Percentiles rank a stretch among this genome's conserved stretches.
Conservation (phyloP, 2,797 vertebrate species). For the Staurois parvus region DNA sequence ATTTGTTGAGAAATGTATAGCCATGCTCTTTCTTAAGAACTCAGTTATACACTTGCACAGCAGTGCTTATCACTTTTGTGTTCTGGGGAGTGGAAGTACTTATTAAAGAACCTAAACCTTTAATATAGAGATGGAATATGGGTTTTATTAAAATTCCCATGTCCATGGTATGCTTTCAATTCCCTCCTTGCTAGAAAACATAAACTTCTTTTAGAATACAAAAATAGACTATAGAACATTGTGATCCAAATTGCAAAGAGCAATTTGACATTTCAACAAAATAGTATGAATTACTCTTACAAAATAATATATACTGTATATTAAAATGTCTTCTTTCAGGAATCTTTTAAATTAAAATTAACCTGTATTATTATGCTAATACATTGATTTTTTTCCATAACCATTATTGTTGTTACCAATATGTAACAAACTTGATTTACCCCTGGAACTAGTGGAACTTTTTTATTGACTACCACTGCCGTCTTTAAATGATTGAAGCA, state of each 20-base stretch:
- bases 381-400: too few relatives aligned
- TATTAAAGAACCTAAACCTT: constrained; percentile 20
- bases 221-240: constrained; percentile 19
- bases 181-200: not conserved
- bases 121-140: not conserved
- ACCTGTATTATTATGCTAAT: too few relatives aligned
- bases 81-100: constrained; percentile 16
- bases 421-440: too few relatives aligned
- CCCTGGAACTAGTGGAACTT: too few relatives aligned
- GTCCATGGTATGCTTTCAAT: not conserved
- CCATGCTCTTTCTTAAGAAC: not conserved
- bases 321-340: not conserved
- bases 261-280: not conserved
- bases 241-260: not conserved
- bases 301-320: not conserved
- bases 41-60: constrained; percentile 15
- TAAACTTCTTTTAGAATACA: not conserved
- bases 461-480: too few relatives aligned
- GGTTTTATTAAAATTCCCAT: not conserved
- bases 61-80: constrained; percentile 37
- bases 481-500: too few relatives aligned
- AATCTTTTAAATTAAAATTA: not conserved
- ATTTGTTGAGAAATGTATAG: not conserved
- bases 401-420: too few relatives aligned
- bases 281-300: not conserved